These are phyloP conservation scores for Fistularia commersonii DNA, from an alignment of 2,797 vertebrate species.

Conservation along the genomic window DNA sequence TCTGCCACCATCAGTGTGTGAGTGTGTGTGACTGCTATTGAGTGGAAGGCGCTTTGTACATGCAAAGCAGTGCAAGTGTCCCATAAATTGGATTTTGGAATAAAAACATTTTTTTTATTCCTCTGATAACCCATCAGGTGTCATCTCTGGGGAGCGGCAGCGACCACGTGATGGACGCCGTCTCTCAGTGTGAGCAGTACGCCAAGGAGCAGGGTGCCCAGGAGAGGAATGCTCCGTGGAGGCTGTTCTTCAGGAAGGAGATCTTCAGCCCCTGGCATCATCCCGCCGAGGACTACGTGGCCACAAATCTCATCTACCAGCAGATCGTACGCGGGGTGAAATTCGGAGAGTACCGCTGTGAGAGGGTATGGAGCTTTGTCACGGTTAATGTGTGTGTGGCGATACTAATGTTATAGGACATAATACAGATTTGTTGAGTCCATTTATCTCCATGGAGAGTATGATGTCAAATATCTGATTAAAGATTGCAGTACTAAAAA, in stretches of 20 bases:
- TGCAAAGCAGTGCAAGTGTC: too few species aligned
- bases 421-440: too few species aligned
- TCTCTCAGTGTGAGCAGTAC: conserved; percentile 96
- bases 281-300: conserved; percentile 83
- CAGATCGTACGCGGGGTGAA: conserved; percentile 95
- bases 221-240: conserved; percentile 94
- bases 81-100: too few species aligned
- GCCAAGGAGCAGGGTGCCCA: conserved; percentile 97
- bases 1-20: too few species aligned
- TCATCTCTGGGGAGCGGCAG: conserved; percentile 92
- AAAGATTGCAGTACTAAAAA: too few species aligned
- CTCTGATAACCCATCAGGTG: conserved; percentile 64
- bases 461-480: too few species aligned
- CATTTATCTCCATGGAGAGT: too few species aligned
- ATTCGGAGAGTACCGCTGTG: conserved; percentile 95
- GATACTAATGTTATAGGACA: too few species aligned
- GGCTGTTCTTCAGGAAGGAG: conserved; percentile 96
- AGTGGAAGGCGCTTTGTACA: too few species aligned
- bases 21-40: too few species aligned
- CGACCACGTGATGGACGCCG: conserved; percentile 96
- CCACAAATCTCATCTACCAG: conserved; percentile 95
- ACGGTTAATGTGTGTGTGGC: too few species aligned
- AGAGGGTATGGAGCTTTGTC: conserved; percentile 75
- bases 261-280: conserved; percentile 96
- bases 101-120: too few species aligned